Evolutionary conservation across 2,113 vertebrate species (phyloP).

Genomic region (Amblyopsis rosae): DNA sequence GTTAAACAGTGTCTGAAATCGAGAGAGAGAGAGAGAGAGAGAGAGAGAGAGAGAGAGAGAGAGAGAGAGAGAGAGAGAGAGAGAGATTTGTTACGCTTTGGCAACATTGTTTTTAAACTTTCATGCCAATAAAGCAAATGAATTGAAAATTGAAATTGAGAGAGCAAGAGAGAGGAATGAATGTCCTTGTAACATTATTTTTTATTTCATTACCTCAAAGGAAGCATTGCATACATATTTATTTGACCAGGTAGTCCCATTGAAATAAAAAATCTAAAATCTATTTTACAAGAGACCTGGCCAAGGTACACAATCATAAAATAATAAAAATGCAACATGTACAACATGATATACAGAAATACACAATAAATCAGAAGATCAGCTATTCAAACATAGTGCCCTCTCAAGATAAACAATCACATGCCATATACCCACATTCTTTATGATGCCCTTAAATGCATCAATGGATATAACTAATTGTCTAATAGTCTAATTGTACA

Average conservation of each 20-base stretch:
- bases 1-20: too few species aligned
- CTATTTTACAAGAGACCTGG: neutral
- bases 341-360: neutral
- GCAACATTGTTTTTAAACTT: too few species aligned
- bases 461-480: neutral
- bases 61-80: too few species aligned
- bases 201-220: too few species aligned
- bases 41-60: too few species aligned
- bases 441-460: neutral
- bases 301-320: neutral
- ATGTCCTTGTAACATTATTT: too few species aligned
- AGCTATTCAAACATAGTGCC: neutral
- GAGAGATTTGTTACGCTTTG: too few species aligned
- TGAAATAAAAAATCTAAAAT: neutral
- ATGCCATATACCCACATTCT: neutral
- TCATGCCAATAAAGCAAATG: too few species aligned
- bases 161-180: too few species aligned
- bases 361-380: neutral
- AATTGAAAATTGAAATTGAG: too few species aligned
- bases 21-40: too few species aligned
- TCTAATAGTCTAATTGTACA: neutral
- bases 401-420: neutral
- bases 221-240: neutral
- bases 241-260: neutral
- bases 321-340: neutral